A percentile compares a stretch with the other conserved stretches of the same genome.
These are phyloP conservation scores for Actenoides hombroni DNA, from an alignment of 2,113 vertebrate genomes.

Conservation along the genomic window DNA sequence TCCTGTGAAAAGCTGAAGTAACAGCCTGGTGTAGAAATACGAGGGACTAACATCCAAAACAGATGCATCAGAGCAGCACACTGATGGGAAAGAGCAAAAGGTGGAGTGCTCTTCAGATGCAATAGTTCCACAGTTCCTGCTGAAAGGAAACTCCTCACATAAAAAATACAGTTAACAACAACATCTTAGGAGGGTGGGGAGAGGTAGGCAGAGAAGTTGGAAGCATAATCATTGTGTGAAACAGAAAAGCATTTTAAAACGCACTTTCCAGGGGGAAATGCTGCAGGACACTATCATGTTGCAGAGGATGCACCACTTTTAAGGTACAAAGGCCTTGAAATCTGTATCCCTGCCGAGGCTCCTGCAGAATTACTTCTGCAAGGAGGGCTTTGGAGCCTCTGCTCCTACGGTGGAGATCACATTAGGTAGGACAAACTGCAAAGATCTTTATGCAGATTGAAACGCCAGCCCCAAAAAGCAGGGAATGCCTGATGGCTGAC, in stretches of 20 bases:
- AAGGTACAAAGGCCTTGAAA: not conserved
- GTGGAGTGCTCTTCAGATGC: not conserved
- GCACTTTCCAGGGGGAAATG: not conserved
- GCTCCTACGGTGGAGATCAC: not conserved
- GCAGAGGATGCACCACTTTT: not conserved
- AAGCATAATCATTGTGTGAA: not conserved
- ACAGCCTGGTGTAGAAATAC: not conserved
- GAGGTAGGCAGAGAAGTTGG: not conserved
- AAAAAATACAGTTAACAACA: not conserved
- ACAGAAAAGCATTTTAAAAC: not conserved
- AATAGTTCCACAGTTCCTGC: not conserved
- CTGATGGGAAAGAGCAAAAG: not conserved
- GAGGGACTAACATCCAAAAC: not conserved
- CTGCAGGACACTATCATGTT: not conserved
- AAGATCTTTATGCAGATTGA: not conserved
- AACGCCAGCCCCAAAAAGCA: not conserved
- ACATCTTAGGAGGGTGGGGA: rapidly evolving
- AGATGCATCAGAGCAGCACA: not conserved
- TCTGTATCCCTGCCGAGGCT: not conserved
- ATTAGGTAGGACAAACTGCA: not conserved
- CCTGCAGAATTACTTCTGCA: not conserved
- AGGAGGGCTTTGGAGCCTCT: not conserved
- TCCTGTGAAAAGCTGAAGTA: not conserved
- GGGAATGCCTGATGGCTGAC: not conserved
- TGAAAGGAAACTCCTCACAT: not conserved